Conservation (phyloP, 2,888 invertebrate genomes). For the Sphaerophoria taeniata region DNA sequence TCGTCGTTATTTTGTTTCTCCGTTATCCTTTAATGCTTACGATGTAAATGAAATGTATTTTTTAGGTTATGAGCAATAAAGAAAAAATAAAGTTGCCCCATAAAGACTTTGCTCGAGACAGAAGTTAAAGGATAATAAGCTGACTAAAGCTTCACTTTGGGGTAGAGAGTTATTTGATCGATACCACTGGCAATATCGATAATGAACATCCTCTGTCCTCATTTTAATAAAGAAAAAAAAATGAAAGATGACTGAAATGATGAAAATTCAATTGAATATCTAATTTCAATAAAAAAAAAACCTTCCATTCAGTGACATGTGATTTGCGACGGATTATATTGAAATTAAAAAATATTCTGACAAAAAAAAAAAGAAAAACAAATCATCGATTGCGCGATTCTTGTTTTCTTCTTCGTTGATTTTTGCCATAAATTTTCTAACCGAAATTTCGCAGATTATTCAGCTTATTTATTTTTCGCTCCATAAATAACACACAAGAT, state of each 20-base stretch:
- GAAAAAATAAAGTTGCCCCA: background rate
- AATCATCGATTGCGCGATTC: background rate
- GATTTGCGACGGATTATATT: background rate
- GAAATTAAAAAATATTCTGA: background rate
- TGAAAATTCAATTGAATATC: background rate
- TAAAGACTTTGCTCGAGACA: constrained; percentile 11
- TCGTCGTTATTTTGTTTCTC: background rate
- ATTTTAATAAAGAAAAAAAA: background rate
- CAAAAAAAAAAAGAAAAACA: no score
- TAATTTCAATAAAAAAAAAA: constrained; percentile 3
- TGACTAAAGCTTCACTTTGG: background rate
- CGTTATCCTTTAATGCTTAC: background rate
- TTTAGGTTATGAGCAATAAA: constrained; percentile 35
- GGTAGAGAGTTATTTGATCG: background rate
- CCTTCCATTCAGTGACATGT: background rate
- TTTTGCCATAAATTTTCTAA: constrained; percentile 24
- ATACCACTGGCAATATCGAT: constrained; percentile 16
- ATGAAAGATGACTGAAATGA: background rate
- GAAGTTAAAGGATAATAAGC: background rate
- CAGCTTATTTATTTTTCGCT: constrained; percentile 32
- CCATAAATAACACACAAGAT: constrained; percentile 35
- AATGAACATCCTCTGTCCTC: background rate
- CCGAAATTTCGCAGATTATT: constrained; percentile 18
- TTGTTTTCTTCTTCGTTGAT: constrained; percentile 21
- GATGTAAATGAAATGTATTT: constrained; percentile 42